A percentile compares a stretch with the other conserved stretches of the same genome.
phyloP scores from a whole-genome alignment of 1,140 invertebrate species.

The Drosophila mauritiana region DNA sequence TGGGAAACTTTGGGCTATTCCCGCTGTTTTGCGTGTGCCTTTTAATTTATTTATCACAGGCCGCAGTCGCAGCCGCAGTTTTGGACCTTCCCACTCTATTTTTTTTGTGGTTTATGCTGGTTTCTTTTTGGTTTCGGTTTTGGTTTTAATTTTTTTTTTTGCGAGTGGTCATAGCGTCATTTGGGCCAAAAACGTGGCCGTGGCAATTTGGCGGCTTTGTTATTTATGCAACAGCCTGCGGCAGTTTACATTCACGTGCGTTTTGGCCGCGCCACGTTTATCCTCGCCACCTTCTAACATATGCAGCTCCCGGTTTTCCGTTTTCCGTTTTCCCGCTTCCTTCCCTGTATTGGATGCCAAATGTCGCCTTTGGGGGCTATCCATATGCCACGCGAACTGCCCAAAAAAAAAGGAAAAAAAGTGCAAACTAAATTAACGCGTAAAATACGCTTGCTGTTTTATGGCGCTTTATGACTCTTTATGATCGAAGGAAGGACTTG shows the following conservation, averaged over 20 bases:
- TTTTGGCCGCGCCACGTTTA: constrained; percentile 44
- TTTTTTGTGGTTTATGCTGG: constrained; percentile 9
- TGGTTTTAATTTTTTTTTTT: background rate
- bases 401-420: background rate
- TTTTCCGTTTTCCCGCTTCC: background rate
- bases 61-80: constrained; percentile 33
- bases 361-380: constrained; percentile 29
- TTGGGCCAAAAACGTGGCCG: constrained; percentile 45
- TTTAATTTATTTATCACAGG: constrained; percentile 78
- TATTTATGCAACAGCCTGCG: constrained; percentile 60
- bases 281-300: constrained; percentile 3
- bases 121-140: constrained; percentile 2
- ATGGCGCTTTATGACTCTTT: background rate
- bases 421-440: constrained; percentile 20
- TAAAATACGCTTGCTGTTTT: constrained; percentile 4
- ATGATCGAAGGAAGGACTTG: background rate
- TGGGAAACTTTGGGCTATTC: constrained; percentile 52
- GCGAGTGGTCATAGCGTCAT: constrained; percentile 26
- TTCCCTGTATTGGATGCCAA: constrained; percentile 7
- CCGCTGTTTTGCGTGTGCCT: constrained; percentile 77
- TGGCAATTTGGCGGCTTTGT: constrained; percentile 69
- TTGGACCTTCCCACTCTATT: background rate
- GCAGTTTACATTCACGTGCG: constrained; percentile 59
- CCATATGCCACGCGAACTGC: constrained; percentile 12
- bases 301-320: constrained; percentile 26